A percentile compares a stretch with the other conserved stretches of the same genome.
Evolutionary conservation across 1,140 invertebrate genomes (phyloP).

Genomic region (Hyles vespertilio): DNA sequence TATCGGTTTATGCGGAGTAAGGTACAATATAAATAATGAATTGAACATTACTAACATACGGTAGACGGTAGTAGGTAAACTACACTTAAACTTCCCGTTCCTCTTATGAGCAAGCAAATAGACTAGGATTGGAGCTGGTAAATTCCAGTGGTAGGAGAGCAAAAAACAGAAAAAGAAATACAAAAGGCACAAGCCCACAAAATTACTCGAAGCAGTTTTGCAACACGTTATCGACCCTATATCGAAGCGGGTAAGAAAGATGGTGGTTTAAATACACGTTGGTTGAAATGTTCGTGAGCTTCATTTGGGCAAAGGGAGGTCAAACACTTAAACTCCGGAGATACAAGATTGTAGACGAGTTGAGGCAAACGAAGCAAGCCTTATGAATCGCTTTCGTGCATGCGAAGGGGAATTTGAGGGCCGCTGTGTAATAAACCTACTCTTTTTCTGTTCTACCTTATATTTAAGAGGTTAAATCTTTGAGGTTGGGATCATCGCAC

Average conservation of each 20-base stretch:
- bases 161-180: conserved; percentile 52
- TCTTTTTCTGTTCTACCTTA: conserved; percentile 11
- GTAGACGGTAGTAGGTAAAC: conserved; percentile 7
- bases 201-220: conserved; percentile 16
- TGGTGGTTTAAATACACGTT: conserved; percentile 16
- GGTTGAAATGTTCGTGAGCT: conserved; percentile 37
- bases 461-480: background rate
- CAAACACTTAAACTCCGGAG: conserved; percentile 63
- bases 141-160: conserved; percentile 38
- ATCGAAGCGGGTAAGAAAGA: conserved; percentile 21
- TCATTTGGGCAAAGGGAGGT: conserved; percentile 47
- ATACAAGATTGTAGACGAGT: conserved; percentile 66
- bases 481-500: too few relatives aligned
- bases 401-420: conserved; percentile 32
- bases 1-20: too few relatives aligned
- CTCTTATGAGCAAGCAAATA: conserved; percentile 28
- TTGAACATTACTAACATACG: too few relatives aligned
- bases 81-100: conserved; percentile 27
- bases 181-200: conserved; percentile 38
- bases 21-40: too few relatives aligned
- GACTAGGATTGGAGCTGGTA: conserved; percentile 40
- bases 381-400: conserved; percentile 57
- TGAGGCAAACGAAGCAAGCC: conserved; percentile 61
- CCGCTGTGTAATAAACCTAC: conserved; percentile 22
- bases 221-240: conserved; percentile 29